Evolutionary conservation across 2,113 vertebrate genomes (phyloP), one percentile per base, ranked within the genome.

Genomic region (Paracanthobrama guichenoti): DNA sequence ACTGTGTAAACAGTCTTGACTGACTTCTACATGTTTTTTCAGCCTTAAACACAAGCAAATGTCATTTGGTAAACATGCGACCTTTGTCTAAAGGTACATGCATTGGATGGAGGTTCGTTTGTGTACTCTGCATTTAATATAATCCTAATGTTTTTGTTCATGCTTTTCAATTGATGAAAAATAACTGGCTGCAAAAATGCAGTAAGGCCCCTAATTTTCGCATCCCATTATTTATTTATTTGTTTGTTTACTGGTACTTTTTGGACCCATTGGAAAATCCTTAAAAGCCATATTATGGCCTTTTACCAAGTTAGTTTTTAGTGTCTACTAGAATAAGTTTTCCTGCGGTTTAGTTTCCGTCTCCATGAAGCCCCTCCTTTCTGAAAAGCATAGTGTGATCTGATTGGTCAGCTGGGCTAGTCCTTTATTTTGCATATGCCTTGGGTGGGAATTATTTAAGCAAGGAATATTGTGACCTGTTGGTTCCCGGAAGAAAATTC

Each of bases 1-100:
- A 64, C 77, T 79, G 77, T 64, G 39, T 64, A 64, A 79, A 79
- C 77, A 46, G 77, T 46, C 57, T 62, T 24, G 53, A 44, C 55
- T 60, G 53, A 78, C 24, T 44, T 60, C 31, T 78, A 78, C 53
- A 42, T 59, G 20, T 39, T n/a, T 60, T 26, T 62, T 6, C n/a
- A 46, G 1, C 7, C 22, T 64, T 62, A 26, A 46, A 62, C 10
- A 20, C 77, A 62, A 46, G 59, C 55, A 24, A n/a, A 14, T 78
- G 24, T 62, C 22, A 35, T 78, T 24, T 14, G 35, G 31, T 39
- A 6, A 77, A n/a, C 28, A 13, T n/a, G 53, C 31, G 20, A 39
- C 28, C 5, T 76, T 13, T 35, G 26, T 57, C 13, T 59, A 24
- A 26, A 11, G 39, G 14, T 11, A 11, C 6, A 62, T 18, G 8